phyloP scores from a whole-genome alignment of 2,797 vertebrate genomes.

The Lagodon rhomboides region DNA sequence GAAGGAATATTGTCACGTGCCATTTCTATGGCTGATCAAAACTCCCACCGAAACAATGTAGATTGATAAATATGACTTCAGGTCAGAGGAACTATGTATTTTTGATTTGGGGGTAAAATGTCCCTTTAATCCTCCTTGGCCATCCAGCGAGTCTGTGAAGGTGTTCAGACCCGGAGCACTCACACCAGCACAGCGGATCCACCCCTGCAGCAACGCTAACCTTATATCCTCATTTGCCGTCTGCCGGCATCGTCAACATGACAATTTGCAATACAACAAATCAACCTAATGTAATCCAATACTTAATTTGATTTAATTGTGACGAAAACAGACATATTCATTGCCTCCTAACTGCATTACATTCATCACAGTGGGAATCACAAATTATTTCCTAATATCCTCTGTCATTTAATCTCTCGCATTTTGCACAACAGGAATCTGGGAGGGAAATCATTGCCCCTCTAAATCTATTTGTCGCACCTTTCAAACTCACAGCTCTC shows the following conservation, averaged over 20 bases:
- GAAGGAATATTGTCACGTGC: no score
- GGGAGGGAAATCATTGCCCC: constrained; percentile 74
- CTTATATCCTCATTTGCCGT: constrained; percentile 70
- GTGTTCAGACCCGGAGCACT: constrained; percentile 53
- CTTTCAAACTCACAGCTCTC: constrained; percentile 76
- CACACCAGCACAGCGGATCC: constrained; percentile 54
- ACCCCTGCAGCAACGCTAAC: constrained; percentile 63
- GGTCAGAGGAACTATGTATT: no score
- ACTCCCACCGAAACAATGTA: no score
- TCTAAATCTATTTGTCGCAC: constrained; percentile 83
- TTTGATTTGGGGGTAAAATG: no score
- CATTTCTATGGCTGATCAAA: no score
- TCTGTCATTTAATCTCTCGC: constrained; percentile 82
- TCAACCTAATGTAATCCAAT: constrained; percentile 74
- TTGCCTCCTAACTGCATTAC: constrained; percentile 79
- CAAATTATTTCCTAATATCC: constrained; percentile 81
- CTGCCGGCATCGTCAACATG: constrained; percentile 56
- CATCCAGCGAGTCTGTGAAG: constrained; percentile 49
- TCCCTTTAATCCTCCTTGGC: constrained; percentile 22
- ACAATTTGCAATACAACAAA: constrained; percentile 78
- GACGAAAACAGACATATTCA: constrained; percentile 79
- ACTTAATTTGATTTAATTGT: constrained; percentile 75
- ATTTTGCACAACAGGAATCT: constrained; percentile 81
- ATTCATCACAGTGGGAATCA: constrained; percentile 78
- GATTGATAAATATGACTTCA: no score